Conservation (phyloP, 2,797 vertebrate species). For the Dromococcyx pavoninus region DNA sequence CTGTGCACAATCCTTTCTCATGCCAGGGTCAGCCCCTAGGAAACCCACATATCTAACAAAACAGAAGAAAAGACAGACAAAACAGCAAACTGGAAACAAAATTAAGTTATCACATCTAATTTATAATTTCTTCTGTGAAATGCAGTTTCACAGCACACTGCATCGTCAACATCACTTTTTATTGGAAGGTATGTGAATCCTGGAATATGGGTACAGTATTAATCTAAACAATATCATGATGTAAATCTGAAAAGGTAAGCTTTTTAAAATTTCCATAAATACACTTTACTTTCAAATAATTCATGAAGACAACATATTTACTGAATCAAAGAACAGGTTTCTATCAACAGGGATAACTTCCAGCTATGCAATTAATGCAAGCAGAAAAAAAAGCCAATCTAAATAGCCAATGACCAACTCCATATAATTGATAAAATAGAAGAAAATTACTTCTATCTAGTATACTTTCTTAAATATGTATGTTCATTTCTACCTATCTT, state of each 20-base stretch:
- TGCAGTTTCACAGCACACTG: neutral
- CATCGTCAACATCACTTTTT: neutral
- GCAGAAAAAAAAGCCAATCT: neutral
- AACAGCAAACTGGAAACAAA: neutral
- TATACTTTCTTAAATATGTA: neutral
- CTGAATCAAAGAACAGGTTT: neutral
- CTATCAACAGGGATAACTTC: neutral
- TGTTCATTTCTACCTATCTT: slow-evolving; percentile 44
- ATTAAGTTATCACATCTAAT: neutral
- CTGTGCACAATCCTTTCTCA: neutral
- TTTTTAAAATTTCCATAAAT: neutral
- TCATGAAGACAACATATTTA: too few species aligned
- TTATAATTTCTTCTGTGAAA: neutral
- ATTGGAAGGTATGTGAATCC: neutral
- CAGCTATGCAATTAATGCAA: neutral
- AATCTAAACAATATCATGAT: neutral
- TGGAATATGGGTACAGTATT: neutral
- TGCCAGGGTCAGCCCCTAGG: fast-evolving
- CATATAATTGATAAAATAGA: slow-evolving; percentile 6
- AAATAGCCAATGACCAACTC: neutral
- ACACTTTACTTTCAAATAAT: too few species aligned
- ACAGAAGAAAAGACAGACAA: neutral
- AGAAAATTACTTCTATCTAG: slow-evolving; percentile 38
- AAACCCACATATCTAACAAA: neutral
- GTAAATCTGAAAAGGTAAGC: neutral